Percentiles rank a stretch among this genome's conserved stretches.
Evolutionary conservation across 2,113 vertebrate genomes (phyloP).

Genomic region (Ovis aries): DNA sequence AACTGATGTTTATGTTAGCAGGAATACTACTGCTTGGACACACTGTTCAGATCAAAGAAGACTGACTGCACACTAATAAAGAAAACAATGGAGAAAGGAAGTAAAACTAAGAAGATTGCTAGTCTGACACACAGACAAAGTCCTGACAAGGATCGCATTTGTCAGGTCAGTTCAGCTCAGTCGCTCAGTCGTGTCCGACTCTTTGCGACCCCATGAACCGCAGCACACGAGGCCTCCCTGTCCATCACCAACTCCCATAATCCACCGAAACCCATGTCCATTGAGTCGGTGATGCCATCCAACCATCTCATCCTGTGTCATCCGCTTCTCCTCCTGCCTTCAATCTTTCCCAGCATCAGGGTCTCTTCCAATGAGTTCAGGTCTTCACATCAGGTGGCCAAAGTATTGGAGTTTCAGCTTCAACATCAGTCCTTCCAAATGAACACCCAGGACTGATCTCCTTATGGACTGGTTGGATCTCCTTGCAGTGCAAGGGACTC

Average conservation of each 20-base stretch:
- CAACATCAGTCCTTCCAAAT: not conserved
- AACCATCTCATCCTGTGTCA: not conserved
- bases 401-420: not conserved
- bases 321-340: not conserved
- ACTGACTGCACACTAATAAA: not conserved
- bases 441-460: not conserved
- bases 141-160: not conserved
- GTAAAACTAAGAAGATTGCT: not conserved
- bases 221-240: not conserved
- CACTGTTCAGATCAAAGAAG: not conserved
- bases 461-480: not conserved
- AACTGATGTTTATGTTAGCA: not conserved
- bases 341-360: not conserved
- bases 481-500: not conserved
- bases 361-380: not conserved
- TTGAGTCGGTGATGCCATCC: not conserved
- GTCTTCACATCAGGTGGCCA: not conserved
- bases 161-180: not conserved
- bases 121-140: not conserved
- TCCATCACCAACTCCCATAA: not conserved
- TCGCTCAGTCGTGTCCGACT: fast-evolving
- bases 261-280: not conserved
- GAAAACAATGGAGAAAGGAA: not conserved
- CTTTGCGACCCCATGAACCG: not conserved
- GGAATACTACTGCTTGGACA: not conserved